Conservation (phyloP, 2,113 vertebrate species). For the Platanista minor region DNA sequence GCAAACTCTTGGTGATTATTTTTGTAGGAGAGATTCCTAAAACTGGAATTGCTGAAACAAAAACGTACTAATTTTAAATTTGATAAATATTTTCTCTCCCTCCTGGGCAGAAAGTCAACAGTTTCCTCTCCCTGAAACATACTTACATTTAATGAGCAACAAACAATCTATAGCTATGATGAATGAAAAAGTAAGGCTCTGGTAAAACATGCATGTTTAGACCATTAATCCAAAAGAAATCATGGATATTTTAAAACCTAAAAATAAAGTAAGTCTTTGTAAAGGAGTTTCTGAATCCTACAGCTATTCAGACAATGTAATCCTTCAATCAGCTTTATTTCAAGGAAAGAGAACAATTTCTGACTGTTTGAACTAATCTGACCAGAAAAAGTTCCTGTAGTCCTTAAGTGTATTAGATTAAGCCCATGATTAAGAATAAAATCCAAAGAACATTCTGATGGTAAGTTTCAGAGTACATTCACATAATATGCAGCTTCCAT, state of each 20-base stretch:
- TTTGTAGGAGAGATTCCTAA: background rate
- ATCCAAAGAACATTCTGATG: constrained; percentile 46
- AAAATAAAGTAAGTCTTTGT: constrained; percentile 59
- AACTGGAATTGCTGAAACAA: background rate
- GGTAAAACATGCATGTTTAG: constrained; percentile 6
- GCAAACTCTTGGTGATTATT: background rate
- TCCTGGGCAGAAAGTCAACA: background rate
- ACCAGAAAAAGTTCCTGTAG: constrained; percentile 60
- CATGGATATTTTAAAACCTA: constrained; percentile 36
- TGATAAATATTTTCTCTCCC: constrained; percentile 29
- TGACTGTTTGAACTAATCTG: constrained; percentile 63
- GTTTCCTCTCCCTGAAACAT: constrained; percentile 10
- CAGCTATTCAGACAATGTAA: constrained; percentile 57
- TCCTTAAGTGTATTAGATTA: constrained; percentile 56
- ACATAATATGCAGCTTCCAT: background rate
- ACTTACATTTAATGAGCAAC: constrained; percentile 1
- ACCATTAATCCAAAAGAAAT: constrained; percentile 47
- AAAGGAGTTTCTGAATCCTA: constrained; percentile 43
- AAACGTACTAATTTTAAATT: background rate
- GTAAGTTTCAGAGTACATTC: constrained; percentile 1
- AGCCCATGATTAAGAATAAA: constrained; percentile 67
- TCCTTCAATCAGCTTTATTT: constrained; percentile 69
- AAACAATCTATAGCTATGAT: background rate
- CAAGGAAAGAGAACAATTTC: constrained; percentile 60
- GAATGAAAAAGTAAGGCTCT: background rate